Percentiles rank a stretch among this genome's conserved stretches.
Conservation (phyloP, 2,797 vertebrate species). For the Etheostoma perlongum region DNA sequence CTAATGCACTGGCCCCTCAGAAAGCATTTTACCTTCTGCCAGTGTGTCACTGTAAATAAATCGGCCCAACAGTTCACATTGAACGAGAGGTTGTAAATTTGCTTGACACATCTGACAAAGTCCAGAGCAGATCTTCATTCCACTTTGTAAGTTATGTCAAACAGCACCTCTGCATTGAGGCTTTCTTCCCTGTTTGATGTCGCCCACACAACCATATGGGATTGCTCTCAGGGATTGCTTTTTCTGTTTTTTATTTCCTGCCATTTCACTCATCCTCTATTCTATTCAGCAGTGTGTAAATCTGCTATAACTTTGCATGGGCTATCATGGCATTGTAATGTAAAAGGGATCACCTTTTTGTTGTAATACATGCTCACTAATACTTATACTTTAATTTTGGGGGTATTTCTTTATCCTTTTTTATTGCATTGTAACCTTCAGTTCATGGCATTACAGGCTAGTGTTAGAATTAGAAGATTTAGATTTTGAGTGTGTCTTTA, state of each 20-base stretch:
- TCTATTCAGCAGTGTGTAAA: slow-evolving; percentile 68
- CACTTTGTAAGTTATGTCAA: slow-evolving; percentile 75
- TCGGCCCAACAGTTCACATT: slow-evolving; percentile 38
- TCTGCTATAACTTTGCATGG: slow-evolving; percentile 57
- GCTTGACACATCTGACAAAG: slow-evolving; percentile 60
- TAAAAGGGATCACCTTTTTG: slow-evolving; percentile 51
- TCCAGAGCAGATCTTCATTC: slow-evolving; percentile 76
- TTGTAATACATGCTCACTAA: slow-evolving; percentile 25
- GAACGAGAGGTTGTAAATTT: slow-evolving; percentile 64
- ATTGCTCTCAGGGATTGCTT: slow-evolving; percentile 60
- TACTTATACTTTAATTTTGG: slow-evolving; percentile 16
- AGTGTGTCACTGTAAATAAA: slow-evolving; percentile 53
- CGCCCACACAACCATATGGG: slow-evolving; percentile 74
- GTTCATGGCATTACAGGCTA: slow-evolving; percentile 17
- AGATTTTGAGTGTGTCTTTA: slow-evolving; percentile 25
- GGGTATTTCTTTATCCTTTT: slow-evolving; percentile 19
- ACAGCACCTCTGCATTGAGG: slow-evolving; percentile 72
- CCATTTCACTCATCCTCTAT: slow-evolving; percentile 56
- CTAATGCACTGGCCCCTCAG: slow-evolving; percentile 23
- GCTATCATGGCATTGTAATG: slow-evolving; percentile 47
- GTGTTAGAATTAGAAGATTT: slow-evolving; percentile 36
- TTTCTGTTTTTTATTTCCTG: slow-evolving; percentile 66
- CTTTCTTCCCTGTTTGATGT: slow-evolving; percentile 70
- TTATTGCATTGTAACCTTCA: neutral
- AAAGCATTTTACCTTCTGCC: slow-evolving; percentile 55